A percentile compares a stretch with the other conserved stretches of the same genome.
Conservation (phyloP, 1,140 invertebrate species). For the Pseudomyrmex cubaensis region DNA sequence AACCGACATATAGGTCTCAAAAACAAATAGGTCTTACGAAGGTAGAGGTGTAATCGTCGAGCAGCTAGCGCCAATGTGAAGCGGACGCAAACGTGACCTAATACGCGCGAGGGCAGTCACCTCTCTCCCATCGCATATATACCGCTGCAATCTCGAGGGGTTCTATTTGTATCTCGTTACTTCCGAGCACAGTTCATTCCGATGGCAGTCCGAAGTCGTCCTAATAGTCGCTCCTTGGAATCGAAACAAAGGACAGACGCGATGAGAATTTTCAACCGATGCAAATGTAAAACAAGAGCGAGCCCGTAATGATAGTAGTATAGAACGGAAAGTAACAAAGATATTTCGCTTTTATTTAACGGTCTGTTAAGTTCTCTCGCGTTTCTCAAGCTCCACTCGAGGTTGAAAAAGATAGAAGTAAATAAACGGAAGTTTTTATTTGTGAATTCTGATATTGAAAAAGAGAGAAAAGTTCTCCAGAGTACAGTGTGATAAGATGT, state of each 20-base stretch:
- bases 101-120: slow-evolving; percentile 76
- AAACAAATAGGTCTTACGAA: slow-evolving; percentile 63
- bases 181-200: slow-evolving; percentile 69
- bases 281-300: no score
- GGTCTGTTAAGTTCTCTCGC: no score
- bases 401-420: no score
- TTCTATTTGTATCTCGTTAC: slow-evolving; percentile 83
- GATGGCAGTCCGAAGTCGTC: slow-evolving; percentile 48
- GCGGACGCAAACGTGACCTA: slow-evolving; percentile 76
- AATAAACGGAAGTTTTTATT: no score
- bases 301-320: no score
- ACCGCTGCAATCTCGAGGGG: slow-evolving; percentile 72
- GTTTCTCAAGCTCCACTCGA: no score
- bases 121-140: slow-evolving; percentile 66
- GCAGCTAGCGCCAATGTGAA: slow-evolving; percentile 40
- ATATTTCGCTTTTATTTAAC: no score
- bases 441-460: no score
- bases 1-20: slow-evolving; percentile 63
- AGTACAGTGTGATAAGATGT: no score
- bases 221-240: neutral
- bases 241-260: neutral
- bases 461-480: no score
- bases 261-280: neutral
- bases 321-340: no score
- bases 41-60: slow-evolving; percentile 61